A percentile compares a stretch with the other conserved stretches of the same genome.
Conservation (phyloP, 2,888 invertebrate species). For the Leptura quadrifasciata region DNA sequence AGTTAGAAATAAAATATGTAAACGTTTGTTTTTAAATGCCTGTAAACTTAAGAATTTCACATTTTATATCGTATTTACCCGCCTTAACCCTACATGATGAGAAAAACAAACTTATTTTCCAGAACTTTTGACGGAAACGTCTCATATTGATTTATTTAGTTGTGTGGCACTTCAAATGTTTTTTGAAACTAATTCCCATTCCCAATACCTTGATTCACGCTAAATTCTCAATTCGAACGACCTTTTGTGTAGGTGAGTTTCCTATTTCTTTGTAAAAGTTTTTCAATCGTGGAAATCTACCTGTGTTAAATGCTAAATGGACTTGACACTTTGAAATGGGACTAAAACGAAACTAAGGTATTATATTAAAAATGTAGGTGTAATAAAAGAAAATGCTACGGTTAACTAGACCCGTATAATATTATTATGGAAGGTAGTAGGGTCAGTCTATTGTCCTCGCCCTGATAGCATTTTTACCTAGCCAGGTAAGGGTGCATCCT, state of each 20-base stretch:
- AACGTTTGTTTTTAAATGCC: too few species aligned
- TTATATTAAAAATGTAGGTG: conserved; percentile 27
- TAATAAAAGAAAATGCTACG: conserved; percentile 49
- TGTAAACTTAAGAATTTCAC: too few species aligned
- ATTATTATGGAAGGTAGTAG: conserved; percentile 44
- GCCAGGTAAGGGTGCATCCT: conserved; percentile 40
- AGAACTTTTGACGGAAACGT: neutral
- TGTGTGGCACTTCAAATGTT: neutral
- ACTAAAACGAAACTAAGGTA: conserved; percentile 16
- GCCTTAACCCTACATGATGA: too few species aligned
- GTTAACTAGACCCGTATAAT: conserved; percentile 43
- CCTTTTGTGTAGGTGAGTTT: conserved; percentile 1
- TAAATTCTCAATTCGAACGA: neutral
- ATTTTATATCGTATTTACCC: too few species aligned
- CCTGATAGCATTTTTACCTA: conserved; percentile 49
- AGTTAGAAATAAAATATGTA: too few species aligned
- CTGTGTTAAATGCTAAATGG: conserved; percentile 13
- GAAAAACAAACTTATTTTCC: neutral
- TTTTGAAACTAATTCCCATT: neutral
- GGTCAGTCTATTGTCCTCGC: conserved; percentile 42
- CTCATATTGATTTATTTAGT: neutral
- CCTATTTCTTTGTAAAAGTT: neutral
- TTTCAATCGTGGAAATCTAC: conserved; percentile 22
- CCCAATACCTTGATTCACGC: neutral
- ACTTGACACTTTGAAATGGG: neutral